Base-by-base conservation (phyloP, 1,140 invertebrate species). In the Globodera ellingtonae region DNA sequence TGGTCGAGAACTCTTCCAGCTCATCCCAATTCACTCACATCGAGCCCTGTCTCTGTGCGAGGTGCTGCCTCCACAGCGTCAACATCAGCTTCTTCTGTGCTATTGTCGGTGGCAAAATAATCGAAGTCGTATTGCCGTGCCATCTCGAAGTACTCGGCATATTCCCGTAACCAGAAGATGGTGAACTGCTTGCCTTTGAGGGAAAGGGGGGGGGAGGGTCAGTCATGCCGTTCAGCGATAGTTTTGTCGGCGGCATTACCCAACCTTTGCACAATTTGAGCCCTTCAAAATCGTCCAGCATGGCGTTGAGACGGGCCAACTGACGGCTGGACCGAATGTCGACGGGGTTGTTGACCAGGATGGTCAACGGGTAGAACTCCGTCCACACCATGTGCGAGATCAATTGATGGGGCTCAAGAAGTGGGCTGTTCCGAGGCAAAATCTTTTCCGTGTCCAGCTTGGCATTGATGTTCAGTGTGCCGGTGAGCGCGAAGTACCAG, bases 361-460 rank as follows among this genome's bases (percentile, higher is more conserved):
- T 78, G 10, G 87, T 89, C 2, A 89, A 81, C n/a, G 87, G 88
- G 70, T 89, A 87, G 80, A 89, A 89, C 73, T 89, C 87, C 13
- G 76, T 81, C 87, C 87, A 89, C 1, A 79, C 86, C 47, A 80
- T 73, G 76, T 87, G 84, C 4, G 88, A 85, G 71, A 89, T 84
- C 7, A 88, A 59, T 47, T 78, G 62, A 56, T 88, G 83, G 9
- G 87, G 86, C 72, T 81, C 67, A 35, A 81, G 80, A 46, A 89
- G 86, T 4, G 84, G 85, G 1, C 83, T 84, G 48, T 86, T 86
- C 3, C 62, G 52, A 6, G 87, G 87, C 59, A 89, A 77, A 56
- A 89, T 79, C 88, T 89, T 62, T 82, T 86, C 75, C 65, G 79
- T 73, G 69, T 82, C 81, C 80, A 82, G 56, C 24, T 47, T 50